These are phyloP conservation scores for Asobara japonica DNA, from an alignment of 1,140 invertebrate species.

Conservation along the genomic window DNA sequence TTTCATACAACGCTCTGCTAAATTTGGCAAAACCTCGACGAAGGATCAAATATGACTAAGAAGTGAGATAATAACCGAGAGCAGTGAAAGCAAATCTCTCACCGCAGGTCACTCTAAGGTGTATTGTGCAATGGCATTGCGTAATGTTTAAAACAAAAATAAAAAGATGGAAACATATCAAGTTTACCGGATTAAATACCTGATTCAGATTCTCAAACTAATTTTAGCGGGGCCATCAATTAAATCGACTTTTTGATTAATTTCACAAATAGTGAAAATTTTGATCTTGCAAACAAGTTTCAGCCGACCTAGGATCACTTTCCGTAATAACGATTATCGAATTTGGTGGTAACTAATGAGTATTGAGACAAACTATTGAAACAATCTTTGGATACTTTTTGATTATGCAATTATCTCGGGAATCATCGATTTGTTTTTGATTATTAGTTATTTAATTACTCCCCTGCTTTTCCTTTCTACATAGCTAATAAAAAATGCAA, in stretches of 20 bases:
- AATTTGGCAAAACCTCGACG: slow-evolving; percentile 23
- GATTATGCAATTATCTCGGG: too few species aligned
- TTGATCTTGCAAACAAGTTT: too few species aligned
- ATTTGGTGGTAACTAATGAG: too few species aligned
- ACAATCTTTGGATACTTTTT: too few species aligned
- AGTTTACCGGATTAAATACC: background rate
- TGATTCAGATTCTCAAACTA: background rate
- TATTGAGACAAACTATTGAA: too few species aligned
- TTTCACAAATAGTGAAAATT: too few species aligned
- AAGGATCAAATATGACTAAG: slow-evolving; percentile 29
- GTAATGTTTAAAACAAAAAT: slow-evolving; percentile 42
- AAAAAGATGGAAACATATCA: slow-evolving; percentile 4
- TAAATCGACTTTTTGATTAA: background rate
- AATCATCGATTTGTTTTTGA: too few species aligned
- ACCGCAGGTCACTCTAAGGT: slow-evolving; percentile 38
- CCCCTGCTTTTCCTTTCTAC: background rate
- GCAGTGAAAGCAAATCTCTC: slow-evolving; percentile 51
- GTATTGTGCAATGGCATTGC: slow-evolving; percentile 46
- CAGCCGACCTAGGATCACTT: too few species aligned
- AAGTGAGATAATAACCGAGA: slow-evolving; percentile 49
- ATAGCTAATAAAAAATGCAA: background rate
- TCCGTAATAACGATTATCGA: too few species aligned
- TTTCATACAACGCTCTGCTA: slow-evolving; percentile 24
- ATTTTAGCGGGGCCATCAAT: background rate
- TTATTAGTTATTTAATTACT: too few species aligned